phyloP scores from a whole-genome alignment of 2,113 vertebrate genomes.

The Chrysemys picta region DNA sequence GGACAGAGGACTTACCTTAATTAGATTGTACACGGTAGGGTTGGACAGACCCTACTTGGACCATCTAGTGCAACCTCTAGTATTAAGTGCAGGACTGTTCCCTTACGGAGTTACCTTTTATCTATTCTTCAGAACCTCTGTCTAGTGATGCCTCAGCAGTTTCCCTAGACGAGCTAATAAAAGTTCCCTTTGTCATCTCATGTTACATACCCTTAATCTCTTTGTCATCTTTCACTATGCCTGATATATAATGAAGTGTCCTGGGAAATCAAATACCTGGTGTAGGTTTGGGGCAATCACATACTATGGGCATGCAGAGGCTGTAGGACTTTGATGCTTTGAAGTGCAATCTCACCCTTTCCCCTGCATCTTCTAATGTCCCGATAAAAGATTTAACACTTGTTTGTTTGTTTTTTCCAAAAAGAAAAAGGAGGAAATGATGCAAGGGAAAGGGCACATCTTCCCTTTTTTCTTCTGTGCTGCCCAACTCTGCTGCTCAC shows the following conservation, averaged over 20 bases:
- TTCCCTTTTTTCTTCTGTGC: background rate
- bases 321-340: slow-evolving; percentile 11
- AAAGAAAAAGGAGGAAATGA: background rate
- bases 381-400: background rate
- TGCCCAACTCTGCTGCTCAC: background rate
- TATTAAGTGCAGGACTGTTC: fast-evolving
- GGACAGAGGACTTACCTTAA: background rate
- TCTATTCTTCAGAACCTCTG: background rate
- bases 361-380: background rate
- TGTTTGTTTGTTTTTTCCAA: background rate
- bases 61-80: background rate
- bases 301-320: background rate
- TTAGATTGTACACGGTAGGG: background rate
- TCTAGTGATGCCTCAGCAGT: background rate
- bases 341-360: background rate
- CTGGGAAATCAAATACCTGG: slow-evolving; percentile 32
- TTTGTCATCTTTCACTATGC: slow-evolving; percentile 52
- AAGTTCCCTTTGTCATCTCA: slow-evolving; percentile 37
- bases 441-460: background rate
- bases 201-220: slow-evolving; percentile 54
- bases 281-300: slow-evolving; percentile 21
- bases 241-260: slow-evolving; percentile 35
- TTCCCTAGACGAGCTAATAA: slow-evolving; percentile 5
- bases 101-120: background rate
- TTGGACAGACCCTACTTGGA: background rate